phyloP scores from a whole-genome alignment of 2,888 invertebrate genomes.

The Acanthosepion pharaonis region DNA sequence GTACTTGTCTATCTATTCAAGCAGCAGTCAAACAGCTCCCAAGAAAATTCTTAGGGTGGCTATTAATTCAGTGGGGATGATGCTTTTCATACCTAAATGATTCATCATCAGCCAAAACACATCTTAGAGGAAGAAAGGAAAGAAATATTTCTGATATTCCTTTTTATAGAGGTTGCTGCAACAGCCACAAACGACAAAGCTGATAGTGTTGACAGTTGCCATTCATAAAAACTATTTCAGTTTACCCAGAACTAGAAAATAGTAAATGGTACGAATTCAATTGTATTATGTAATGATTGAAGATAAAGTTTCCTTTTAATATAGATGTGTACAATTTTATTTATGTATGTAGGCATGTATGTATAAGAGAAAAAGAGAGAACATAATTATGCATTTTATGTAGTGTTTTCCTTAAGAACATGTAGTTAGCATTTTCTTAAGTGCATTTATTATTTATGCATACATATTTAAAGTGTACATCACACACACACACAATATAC shows the following conservation, averaged over 20 bases:
- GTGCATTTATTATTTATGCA: no score
- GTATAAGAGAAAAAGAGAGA: no score
- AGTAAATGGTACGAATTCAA: background rate
- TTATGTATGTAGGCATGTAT: background rate
- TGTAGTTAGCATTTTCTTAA: background rate
- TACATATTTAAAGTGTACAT: no score
- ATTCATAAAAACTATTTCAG: background rate
- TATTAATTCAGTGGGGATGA: background rate
- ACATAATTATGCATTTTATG: background rate
- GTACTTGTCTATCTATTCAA: background rate
- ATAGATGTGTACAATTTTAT: background rate
- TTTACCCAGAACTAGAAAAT: background rate
- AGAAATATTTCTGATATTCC: background rate
- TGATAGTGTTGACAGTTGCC: background rate
- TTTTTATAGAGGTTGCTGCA: background rate
- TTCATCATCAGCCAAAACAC: background rate
- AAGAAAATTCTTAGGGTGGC: background rate
- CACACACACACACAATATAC: no score
- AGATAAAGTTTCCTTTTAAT: background rate
- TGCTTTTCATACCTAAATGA: background rate
- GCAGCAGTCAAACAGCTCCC: background rate
- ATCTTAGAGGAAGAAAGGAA: background rate
- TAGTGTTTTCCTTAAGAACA: background rate
- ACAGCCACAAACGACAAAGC: no score
- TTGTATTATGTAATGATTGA: background rate